phyloP scores from a whole-genome alignment of 2,113 vertebrate species.

The Laticauda colubrina region DNA sequence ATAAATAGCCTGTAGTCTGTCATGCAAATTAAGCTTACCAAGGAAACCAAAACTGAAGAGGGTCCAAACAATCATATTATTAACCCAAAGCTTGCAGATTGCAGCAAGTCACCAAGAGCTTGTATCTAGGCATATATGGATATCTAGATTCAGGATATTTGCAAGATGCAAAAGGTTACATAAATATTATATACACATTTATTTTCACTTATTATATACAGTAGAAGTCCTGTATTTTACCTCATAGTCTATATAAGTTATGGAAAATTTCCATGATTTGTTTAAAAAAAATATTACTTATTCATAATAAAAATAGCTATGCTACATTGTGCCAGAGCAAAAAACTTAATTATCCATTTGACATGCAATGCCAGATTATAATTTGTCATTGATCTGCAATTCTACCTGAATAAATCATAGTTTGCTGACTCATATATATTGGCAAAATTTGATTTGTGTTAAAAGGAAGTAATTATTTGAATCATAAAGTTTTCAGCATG shows the following conservation, averaged over 20 bases:
- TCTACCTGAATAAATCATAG: background rate
- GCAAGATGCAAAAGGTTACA: background rate
- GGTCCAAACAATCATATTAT: background rate
- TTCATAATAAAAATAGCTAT: background rate
- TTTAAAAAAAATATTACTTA: background rate
- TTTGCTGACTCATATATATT: background rate
- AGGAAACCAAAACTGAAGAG: background rate
- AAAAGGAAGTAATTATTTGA: background rate
- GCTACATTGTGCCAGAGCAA: background rate
- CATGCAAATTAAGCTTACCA: background rate
- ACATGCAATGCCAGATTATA: background rate
- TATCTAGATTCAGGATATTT: background rate
- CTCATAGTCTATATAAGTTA: background rate
- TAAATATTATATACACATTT: background rate
- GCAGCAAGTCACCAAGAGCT: background rate
- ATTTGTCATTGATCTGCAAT: background rate
- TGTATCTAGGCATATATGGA: background rate
- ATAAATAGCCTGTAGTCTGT: background rate
- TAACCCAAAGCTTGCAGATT: background rate
- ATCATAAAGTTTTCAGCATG: background rate
- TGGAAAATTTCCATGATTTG: background rate
- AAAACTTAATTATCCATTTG: background rate
- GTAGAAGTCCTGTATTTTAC: background rate
- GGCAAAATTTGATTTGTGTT: background rate
- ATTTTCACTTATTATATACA: background rate